phyloP scores from a whole-genome alignment of 2,797 vertebrate species.

The Siniperca undulata region DNA sequence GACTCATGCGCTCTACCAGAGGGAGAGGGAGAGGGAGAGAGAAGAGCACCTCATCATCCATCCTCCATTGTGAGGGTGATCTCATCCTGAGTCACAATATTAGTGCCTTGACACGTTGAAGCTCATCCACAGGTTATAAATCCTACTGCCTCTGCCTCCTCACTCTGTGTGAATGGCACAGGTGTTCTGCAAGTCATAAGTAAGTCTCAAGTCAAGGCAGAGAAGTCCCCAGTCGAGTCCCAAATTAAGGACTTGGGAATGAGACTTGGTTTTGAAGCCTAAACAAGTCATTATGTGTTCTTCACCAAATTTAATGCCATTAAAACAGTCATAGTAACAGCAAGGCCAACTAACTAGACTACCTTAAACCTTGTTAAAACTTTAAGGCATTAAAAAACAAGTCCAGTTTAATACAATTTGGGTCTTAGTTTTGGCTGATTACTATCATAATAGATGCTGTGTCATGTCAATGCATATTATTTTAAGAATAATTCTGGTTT shows the following conservation, averaged over 20 bases:
- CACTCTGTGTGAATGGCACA: neutral
- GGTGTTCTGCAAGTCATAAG: conserved; percentile 11
- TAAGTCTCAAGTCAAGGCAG: neutral
- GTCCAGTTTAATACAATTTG: neutral
- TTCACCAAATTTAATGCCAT: neutral
- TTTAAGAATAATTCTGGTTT: neutral
- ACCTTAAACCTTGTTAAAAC: neutral
- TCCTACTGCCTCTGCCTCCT: conserved; percentile 29
- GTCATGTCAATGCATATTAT: neutral
- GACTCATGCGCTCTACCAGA: conserved; percentile 67
- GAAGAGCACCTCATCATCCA: conserved; percentile 59
- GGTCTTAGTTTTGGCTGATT: neutral
- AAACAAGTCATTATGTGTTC: neutral
- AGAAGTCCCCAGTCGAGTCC: neutral
- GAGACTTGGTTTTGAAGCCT: neutral
- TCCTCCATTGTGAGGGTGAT: conserved; percentile 71
- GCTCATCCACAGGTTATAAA: conserved; percentile 61
- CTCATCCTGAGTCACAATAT: conserved; percentile 82
- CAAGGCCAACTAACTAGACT: neutral
- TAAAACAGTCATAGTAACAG: neutral
- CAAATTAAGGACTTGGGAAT: neutral
- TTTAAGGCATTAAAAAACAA: too few relatives aligned
- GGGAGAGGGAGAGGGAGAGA: conserved; percentile 44
- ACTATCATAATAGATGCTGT: too few relatives aligned
- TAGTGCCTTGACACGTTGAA: conserved; percentile 65